Base-by-base conservation (phyloP, 2,888 invertebrate genomes). In the Diachrysia chrysitis region DNA sequence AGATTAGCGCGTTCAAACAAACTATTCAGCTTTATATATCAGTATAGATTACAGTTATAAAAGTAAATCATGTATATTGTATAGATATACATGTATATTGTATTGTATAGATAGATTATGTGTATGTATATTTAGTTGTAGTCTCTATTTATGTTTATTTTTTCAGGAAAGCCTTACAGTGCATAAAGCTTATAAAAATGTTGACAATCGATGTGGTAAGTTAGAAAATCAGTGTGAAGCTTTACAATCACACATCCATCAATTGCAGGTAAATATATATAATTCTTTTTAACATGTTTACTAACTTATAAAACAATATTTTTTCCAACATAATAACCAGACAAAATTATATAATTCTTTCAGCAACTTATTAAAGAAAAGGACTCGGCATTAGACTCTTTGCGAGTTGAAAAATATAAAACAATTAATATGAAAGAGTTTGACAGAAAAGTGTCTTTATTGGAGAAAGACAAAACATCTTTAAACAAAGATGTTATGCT, bases 181-280 rank as follows among this genome's bases (percentile, higher is more conserved):
- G 37, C 73, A 79, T 69, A 68, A 57, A 32, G 59, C 60, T 32
- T 82, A 79, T 58, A 71, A 75, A 56, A 76, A 81, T 69, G 66
- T 85, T 21, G 63, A 81, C 56, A 70, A 79, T 57, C 82, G 76
- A 58, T 80, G 65, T 65, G 32, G 58, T n/a, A 60, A 72, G 35
- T 59, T 82, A 42, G 78, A 86, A 69, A 89, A 80, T 62, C 76
- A 82, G 57, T 66, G 64, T 66, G 79, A 64, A 48, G 92, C 87
- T 48, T 79, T 88, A n/a, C 83, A 89, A 66, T 89, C 88, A 35
- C 87, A 92, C 83, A 76, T 83, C 9, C 86, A 88, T 73, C 93
- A 93, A 71, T 76, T 93, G 62, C 87, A 93, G 89, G 93, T 90
- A 85, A 69, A 25, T 10, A 64, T 16, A 14, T 42, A 3, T 25